Conservation (phyloP, 2,797 vertebrate species). For the Thalassophryne amazonica region DNA sequence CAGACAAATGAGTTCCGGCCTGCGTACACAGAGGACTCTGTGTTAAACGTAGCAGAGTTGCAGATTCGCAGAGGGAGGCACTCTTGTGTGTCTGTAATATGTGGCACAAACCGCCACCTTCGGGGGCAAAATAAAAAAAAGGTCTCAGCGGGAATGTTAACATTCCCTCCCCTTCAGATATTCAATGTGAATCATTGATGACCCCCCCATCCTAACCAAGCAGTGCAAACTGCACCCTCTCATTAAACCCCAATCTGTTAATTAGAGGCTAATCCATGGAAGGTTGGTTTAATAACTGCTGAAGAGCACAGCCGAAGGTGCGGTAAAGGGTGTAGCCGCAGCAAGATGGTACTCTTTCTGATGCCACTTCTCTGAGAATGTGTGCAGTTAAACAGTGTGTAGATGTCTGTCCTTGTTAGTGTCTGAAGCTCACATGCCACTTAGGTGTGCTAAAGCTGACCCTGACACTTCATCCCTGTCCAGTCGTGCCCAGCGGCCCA, state of each 20-base stretch:
- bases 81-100: conserved; percentile 72
- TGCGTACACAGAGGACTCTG: conserved; percentile 41
- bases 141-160: conserved; percentile 78
- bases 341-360: background rate
- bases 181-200: conserved; percentile 79
- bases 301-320: background rate
- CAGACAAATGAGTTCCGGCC: conserved; percentile 55
- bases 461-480: conserved; percentile 21
- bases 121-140: conserved; percentile 54
- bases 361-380: background rate
- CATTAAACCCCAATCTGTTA: conserved; percentile 49
- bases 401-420: background rate
- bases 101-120: conserved; percentile 71
- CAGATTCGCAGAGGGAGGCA: conserved; percentile 50
- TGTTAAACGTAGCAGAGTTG: conserved; percentile 60
- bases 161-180: conserved; percentile 73
- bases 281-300: conserved; percentile 23
- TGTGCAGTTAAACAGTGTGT: background rate
- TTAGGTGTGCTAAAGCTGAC: conserved; percentile 1
- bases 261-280: conserved; percentile 55
- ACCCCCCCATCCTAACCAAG: conserved; percentile 29
- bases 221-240: conserved; percentile 61
- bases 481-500: conserved; percentile 40
- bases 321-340: too few species aligned
- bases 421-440: conserved; percentile 10